Base-by-base conservation (phyloP, 2,888 invertebrate species). In the Lepas anatifera region DNA sequence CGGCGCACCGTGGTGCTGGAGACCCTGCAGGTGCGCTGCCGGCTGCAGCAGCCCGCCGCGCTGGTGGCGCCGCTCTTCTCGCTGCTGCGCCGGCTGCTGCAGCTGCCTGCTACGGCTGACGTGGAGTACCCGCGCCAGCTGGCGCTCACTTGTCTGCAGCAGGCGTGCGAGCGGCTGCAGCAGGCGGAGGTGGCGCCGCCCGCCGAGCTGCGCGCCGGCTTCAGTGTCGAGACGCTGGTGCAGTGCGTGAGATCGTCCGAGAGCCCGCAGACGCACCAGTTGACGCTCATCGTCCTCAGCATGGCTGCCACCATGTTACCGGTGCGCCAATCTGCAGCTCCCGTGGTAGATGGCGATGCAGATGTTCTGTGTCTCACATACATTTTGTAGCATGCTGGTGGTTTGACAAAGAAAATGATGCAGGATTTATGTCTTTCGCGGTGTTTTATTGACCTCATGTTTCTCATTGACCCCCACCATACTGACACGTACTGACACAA, bases 201-300 rank as follows among this genome's bases (percentile, higher is more conserved):
- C 10, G 58, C 11, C 16, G 18, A 2, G 13, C 58, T 58, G 58
- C 32, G 6, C 32, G 32, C 58, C 16, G 11, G 18, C 18, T 81
- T 85, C 71, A 87, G 89, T 73, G 87, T 93, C 50, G 92, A 92
- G 75, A 77, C 88, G 39, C 85, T 93, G 3, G 92, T 97, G 0
- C 89, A 92, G 75, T 95, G 94, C 76, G 89, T 98, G 69, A 84
- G 96, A 74, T 88, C 88, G 3, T 93, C 95, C 0, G 89, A 89
- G 77, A 95, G 95, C 80, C 95, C 95, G 0, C 95, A 96, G 80
- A 95, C 96, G 0, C 96, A 98, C 77, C 91, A 96, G 76, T 93
- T 95, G 76, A 94, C 96, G 0, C 81, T 98, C 70, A 83, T 94
- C 41, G 83, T 97, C 1, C 82, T 98, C 2, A 87, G 91, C 0